Percentiles rank a stretch among this genome's conserved stretches.
These are phyloP conservation scores for Coluber constrictor DNA, from an alignment of 2,797 vertebrate genomes.

Conservation along the genomic window DNA sequence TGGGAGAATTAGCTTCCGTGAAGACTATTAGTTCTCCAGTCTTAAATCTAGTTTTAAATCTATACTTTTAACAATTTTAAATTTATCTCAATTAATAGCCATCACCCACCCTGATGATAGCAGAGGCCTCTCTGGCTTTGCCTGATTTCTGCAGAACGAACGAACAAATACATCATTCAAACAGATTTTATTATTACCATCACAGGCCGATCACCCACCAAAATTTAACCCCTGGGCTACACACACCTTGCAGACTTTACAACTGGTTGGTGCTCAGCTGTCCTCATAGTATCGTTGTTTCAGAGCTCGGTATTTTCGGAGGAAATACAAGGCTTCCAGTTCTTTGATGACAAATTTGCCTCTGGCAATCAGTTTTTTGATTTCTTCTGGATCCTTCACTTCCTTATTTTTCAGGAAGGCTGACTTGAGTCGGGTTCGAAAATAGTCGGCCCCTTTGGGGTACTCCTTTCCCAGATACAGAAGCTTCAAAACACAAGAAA, in stretches of 20 bases:
- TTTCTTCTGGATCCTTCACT: constrained; percentile 87
- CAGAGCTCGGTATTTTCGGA: constrained; percentile 92
- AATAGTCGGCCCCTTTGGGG: constrained; percentile 86
- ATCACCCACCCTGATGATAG: neutral
- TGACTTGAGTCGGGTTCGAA: constrained; percentile 84
- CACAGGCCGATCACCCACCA: neutral
- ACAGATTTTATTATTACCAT: neutral
- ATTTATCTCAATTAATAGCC: neutral
- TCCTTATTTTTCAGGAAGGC: constrained; percentile 94
- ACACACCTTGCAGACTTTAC: neutral
- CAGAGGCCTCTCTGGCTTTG: neutral
- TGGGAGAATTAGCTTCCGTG: no score
- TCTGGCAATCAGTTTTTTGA: constrained; percentile 80
- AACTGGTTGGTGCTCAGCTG: rapidly evolving
- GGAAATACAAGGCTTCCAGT: constrained; percentile 89
- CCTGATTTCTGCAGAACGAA: neutral
- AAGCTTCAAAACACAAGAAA: constrained; percentile 73
- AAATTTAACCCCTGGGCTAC: neutral
- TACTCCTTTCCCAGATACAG: constrained; percentile 91
- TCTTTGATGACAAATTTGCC: constrained; percentile 94
- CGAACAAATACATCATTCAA: neutral
- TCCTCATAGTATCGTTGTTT: constrained; percentile 92
- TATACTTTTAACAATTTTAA: neutral
- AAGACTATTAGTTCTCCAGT: no score
- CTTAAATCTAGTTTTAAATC: no score